phyloP scores from a whole-genome alignment of 2,113 vertebrate genomes.

The Microcebus ravelobensis region DNA sequence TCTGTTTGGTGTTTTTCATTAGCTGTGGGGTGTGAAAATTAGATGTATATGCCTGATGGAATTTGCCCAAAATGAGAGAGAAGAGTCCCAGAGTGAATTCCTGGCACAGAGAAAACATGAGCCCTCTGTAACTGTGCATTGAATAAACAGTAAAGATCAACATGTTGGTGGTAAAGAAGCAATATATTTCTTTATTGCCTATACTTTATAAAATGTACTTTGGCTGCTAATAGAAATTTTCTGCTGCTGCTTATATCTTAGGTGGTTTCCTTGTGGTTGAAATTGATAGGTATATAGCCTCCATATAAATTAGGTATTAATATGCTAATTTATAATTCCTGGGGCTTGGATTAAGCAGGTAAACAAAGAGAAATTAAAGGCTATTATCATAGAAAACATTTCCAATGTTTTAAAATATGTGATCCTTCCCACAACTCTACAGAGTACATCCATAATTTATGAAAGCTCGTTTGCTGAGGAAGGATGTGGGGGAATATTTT shows the following conservation, averaged over 20 bases:
- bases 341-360: background rate
- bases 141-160: background rate
- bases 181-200: background rate
- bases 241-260: background rate
- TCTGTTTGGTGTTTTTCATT: conserved; percentile 18
- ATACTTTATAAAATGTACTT: conserved; percentile 1
- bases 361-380: conserved; percentile 26
- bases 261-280: background rate
- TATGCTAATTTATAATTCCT: background rate
- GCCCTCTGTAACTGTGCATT: background rate
- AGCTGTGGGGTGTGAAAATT: background rate
- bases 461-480: conserved; percentile 7
- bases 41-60: conserved; percentile 13
- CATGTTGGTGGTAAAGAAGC: background rate
- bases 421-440: background rate
- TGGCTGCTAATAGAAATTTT: conserved; percentile 36
- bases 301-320: conserved; percentile 2
- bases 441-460: conserved; percentile 24
- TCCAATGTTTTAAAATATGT: conserved; percentile 25
- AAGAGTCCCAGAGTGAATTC: background rate
- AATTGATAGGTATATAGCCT: background rate
- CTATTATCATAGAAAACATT: conserved; percentile 1
- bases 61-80: background rate
- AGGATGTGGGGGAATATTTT: background rate
- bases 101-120: background rate